These are phyloP conservation scores for Hephaestus fuliginosus DNA, from an alignment of 2,797 vertebrate genomes.

Conservation along the genomic window DNA sequence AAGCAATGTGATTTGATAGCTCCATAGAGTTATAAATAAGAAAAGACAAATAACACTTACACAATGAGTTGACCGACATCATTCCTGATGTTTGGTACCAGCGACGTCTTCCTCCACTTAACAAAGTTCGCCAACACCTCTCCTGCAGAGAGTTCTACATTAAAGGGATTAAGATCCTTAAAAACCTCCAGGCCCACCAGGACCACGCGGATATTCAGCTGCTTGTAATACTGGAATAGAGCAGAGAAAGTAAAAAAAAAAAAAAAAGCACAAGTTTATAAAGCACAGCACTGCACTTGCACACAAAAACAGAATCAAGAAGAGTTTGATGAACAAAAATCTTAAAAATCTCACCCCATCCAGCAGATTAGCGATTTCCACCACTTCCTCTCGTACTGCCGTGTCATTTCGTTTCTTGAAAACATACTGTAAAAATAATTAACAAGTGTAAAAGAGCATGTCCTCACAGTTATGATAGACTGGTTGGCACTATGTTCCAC, in stretches of 20 bases:
- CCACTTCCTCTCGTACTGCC: slow-evolving; percentile 84
- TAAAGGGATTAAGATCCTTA: slow-evolving; percentile 83
- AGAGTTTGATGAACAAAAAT: background rate
- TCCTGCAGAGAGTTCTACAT: slow-evolving; percentile 79
- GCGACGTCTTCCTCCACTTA: slow-evolving; percentile 82
- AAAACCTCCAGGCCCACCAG: slow-evolving; percentile 90
- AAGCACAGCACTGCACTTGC: fast-evolving
- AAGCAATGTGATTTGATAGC: background rate
- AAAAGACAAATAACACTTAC: slow-evolving; percentile 39
- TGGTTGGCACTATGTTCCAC: background rate
- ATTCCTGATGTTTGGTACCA: slow-evolving; percentile 79
- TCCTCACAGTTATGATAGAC: background rate
- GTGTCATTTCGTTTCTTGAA: slow-evolving; percentile 75
- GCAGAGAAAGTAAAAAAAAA: background rate
- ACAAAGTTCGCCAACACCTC: slow-evolving; percentile 87
- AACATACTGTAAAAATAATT: slow-evolving; percentile 82
- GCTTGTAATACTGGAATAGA: slow-evolving; percentile 79
- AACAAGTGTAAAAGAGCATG: background rate
- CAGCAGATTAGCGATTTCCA: slow-evolving; percentile 89
- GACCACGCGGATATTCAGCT: slow-evolving; percentile 89
- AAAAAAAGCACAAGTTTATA: background rate
- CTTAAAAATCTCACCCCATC: slow-evolving; percentile 86
- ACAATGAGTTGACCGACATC: slow-evolving; percentile 90
- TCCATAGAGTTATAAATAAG: background rate
- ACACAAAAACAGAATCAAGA: background rate